Evolutionary conservation across 1,140 invertebrate species (phyloP), one percentile per base, ranked within the genome.

Genomic region (Caenorhabditis latens): DNA sequence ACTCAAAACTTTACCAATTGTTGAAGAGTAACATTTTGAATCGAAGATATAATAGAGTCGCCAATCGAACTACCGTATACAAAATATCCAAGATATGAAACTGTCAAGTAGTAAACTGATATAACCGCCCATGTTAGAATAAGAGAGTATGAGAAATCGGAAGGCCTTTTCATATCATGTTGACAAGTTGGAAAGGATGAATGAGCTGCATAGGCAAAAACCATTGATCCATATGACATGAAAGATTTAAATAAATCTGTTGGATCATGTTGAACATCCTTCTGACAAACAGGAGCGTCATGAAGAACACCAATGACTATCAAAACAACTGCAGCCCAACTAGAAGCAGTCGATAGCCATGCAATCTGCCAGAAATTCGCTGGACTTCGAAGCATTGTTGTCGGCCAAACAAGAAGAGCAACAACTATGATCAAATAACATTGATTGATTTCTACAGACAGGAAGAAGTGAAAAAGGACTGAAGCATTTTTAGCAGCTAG

Each of bases 51-150:
- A 40, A 63, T 63, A 1, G 61, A 63, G 32, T 63, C 61, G 2
- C 61, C 61, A 63, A 63, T 63, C 14, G 61, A 63, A 14, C 61
- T 63, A 63, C 61, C 61, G 61, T 63, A 63, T 63, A 63, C 61
- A 40, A 63, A 63, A 13, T 63, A 63, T 7, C 61, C 61, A 11
- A 63, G 61, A 63, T 63, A 63, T 11, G 61, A 63, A 32, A 63
- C 61, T 32, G 24, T 32, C 61, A 63, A 11, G 40, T 63, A 63
- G 24, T 63, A 63, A 32, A 63, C 61, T 63, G 61, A 63, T 40
- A 63, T 63, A 14, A 63, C 11, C 1, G 21, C 5, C 61, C 61
- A 63, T 63, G 61, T 63, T 8, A 63, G 24, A 24, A 63, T 63
- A 8, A 63, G 9, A 32, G 61, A 63, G 11, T 63, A 32, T 13